Evolutionary conservation across 2,113 vertebrate genomes (phyloP), one percentile per base, ranked within the genome.

Genomic region (Vireo altiloquus): DNA sequence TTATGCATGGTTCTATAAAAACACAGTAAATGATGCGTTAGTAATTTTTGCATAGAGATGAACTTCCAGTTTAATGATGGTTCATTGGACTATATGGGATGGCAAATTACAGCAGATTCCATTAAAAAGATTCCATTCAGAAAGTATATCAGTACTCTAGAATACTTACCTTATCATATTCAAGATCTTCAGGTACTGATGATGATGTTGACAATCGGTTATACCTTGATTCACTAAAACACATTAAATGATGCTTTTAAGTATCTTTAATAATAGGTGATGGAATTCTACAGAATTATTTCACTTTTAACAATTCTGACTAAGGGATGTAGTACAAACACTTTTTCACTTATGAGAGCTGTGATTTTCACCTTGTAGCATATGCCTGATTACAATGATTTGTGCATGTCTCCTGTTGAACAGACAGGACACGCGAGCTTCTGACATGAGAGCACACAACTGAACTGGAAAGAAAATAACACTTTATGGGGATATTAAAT

Each of bases 101-200:
- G 7, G 69, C 35, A 94, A 77, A 64, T 40, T 21, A 52, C 20
- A 79, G 25, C 23, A 59, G 7, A 65, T 22, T 69, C 22, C 27
- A 69, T 40, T 33, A 57, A 52, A 53, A 1, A 37, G 21, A 54
- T 81, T 25, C 28, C n/a, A 59, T 30, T 24, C 24, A 63, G 59
- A 27, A 78, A 10, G 6, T 2, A 4, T 39, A 70, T 7, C 30
- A 31, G n/a, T 84, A 75, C 54, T 68, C 21, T n/a, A 44, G 28
- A 87, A 74, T 71, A 97, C 96, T 94, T 81, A 98, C 98, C 46
- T 74, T 94, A 54, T 98, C 97, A 61, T 92, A 92, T 65, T 98
- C 97, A 74, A 97, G 96, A 47, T 97, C 98, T 33, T 98, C 97
- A 59, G 94, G 94, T 46, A 92, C 50, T 11, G 95, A 94, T 23